Conservation (phyloP, 2,797 vertebrate species). For the Artibeus jamaicensis region DNA sequence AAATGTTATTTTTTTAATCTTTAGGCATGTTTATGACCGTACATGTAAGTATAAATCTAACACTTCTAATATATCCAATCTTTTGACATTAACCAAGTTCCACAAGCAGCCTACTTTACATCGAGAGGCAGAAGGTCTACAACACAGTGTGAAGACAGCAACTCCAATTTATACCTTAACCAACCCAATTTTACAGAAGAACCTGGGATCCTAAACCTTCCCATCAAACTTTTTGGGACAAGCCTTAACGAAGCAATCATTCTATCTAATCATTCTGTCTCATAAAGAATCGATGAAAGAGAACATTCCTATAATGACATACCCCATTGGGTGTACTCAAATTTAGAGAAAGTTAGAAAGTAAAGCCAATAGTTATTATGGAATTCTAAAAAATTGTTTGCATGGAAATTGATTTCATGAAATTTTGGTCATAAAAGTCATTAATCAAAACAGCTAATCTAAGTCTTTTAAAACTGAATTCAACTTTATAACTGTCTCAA, state of each 20-base stretch:
- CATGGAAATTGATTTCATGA: background rate
- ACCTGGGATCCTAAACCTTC: background rate
- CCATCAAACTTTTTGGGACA: background rate
- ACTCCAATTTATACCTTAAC: background rate
- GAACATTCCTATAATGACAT: background rate
- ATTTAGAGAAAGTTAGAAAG: constrained; percentile 21
- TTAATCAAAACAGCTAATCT: background rate
- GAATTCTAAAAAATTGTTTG: background rate
- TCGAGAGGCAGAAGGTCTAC: background rate
- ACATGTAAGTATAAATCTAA: constrained; percentile 30
- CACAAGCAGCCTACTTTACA: background rate
- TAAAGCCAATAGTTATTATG: background rate
- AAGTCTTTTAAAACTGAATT: constrained; percentile 43
- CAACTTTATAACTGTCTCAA: background rate
- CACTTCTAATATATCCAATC: background rate
- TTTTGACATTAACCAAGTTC: background rate
- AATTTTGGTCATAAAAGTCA: constrained; percentile 23
- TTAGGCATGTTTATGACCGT: background rate
- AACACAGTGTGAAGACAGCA: background rate
- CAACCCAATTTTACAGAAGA: constrained; percentile 10
- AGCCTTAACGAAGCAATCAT: background rate
- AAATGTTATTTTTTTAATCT: constrained; percentile 5
- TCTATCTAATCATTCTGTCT: background rate
- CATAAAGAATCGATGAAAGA: background rate
- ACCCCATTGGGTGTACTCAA: background rate